Base-by-base conservation (phyloP, 1,140 invertebrate species). In the Leptinotarsa lineolata region DNA sequence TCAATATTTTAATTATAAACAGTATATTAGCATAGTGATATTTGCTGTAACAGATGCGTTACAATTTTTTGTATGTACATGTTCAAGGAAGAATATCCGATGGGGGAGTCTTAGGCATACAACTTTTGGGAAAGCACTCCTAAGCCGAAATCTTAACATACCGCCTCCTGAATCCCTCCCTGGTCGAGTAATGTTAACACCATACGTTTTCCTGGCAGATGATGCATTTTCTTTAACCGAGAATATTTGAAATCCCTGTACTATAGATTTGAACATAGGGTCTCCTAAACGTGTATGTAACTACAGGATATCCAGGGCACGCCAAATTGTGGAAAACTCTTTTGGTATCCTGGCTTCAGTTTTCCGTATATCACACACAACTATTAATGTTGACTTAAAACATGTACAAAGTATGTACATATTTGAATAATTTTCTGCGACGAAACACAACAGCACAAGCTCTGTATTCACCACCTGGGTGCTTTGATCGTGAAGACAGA, bases 1-100 rank as follows among this genome's bases (percentile, higher is more conserved):
- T 61, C n/a, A 22, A 22, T 4, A 2, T 11, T 20, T 61, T 2
- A 24, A 63, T 20, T 63, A 21, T 24, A 24, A 63, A 65, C n/a
- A 16, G 22, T 58, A 30, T 70, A 67, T 75, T 45, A 75, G 74
- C 39, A 72, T 75, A 18, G 74, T 75, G 20, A 18, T 75, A 15
- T 70, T 75, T 60, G 74, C 70, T 45, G 15, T 73, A 20, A 66
- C 68, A 15, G 74, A 73, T 54, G 70, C 61, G 46, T 48, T 48
- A 48, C 46, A 48, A 48, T 13, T 15, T 46, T 46, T 46, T 46
- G 45, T 46, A 16, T 46, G 45, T 46, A 46, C 45, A 46, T 46
- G 45, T 46, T 22, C 80, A 83, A 78, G 86, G 86, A 30, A 74
- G 81, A 71, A 81, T 81, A 70, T 79, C 77, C 69, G 83, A 86